Percentiles rank a stretch among this genome's conserved stretches.
phyloP scores from a whole-genome alignment of 2,797 vertebrate species.

The Miichthys miiuy region DNA sequence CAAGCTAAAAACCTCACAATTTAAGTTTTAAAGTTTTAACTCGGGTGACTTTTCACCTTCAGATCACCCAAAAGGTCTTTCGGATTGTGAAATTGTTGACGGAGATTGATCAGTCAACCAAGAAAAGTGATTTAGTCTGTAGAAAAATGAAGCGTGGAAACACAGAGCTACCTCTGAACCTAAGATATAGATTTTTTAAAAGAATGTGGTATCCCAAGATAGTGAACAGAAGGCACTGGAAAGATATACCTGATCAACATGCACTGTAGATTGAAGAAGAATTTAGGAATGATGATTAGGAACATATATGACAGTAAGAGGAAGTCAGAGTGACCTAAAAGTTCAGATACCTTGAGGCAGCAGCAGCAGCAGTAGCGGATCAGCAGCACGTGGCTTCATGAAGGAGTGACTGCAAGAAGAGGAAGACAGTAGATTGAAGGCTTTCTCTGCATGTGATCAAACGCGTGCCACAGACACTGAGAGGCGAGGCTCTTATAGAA shows the following conservation, averaged over 20 bases:
- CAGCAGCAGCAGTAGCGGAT: conserved; percentile 19
- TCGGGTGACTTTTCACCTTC: neutral
- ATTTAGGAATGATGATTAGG: neutral
- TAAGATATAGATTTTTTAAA: neutral
- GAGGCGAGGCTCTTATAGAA: conserved; percentile 58
- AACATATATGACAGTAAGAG: neutral
- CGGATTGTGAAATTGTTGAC: neutral
- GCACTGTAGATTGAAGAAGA: neutral
- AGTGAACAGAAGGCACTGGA: neutral
- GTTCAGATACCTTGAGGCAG: conserved; percentile 56
- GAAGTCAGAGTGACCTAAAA: conserved; percentile 9
- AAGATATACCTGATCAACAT: neutral
- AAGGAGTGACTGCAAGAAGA: conserved; percentile 42
- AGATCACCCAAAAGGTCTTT: neutral
- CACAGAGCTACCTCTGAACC: neutral
- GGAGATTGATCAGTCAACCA: conserved; percentile 8
- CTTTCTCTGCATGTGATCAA: conserved; percentile 58
- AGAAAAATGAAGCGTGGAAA: neutral
- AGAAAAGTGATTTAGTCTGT: neutral
- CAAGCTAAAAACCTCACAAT: neutral
- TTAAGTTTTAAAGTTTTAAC: neutral
- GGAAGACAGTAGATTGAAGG: conserved; percentile 47
- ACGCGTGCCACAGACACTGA: conserved; percentile 37
- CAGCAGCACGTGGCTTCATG: conserved; percentile 51
- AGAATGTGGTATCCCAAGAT: conserved; percentile 21